Percentiles rank a stretch among this genome's conserved stretches.
phyloP scores from a whole-genome alignment of 2,888 invertebrate species.

The Lordiphosa andalusiaca region DNA sequence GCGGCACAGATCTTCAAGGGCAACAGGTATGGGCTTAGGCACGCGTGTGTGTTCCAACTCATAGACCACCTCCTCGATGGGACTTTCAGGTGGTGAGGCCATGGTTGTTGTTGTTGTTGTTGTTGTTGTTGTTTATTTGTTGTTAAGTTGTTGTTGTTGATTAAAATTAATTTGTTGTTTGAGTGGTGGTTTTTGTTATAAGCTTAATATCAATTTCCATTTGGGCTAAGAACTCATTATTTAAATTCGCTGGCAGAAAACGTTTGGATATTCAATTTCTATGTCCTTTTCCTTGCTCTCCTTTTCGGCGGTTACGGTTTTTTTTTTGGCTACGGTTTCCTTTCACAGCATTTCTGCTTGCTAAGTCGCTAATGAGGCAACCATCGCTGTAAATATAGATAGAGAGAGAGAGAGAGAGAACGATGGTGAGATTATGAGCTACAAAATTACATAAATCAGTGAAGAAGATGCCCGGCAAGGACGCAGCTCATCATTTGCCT shows the following conservation, averaged over 20 bases:
- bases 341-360: conserved; percentile 20
- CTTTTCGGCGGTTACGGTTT: conserved; percentile 19
- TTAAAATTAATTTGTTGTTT: conserved; percentile 1
- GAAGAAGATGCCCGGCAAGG: conserved; percentile 1
- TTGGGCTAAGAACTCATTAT: conserved; percentile 20
- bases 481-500: conserved; percentile 11
- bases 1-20: conserved; percentile 93
- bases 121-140: conserved; percentile 8
- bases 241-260: conserved; percentile 26
- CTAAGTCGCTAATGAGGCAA: conserved; percentile 66
- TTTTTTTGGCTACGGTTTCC: conserved; percentile 34
- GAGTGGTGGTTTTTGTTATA: conserved; percentile 1
- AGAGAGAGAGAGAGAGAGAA: conserved; percentile 14
- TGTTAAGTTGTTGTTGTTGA: background rate
- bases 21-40: conserved; percentile 91
- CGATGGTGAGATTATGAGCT: conserved; percentile 1
- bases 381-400: conserved; percentile 48
- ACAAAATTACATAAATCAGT: conserved; percentile 40
- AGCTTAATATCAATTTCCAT: conserved; percentile 37
- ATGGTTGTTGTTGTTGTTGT: conserved; percentile 70
- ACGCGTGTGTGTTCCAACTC: conserved; percentile 89
- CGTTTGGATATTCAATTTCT: conserved; percentile 26
- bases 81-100: conserved; percentile 93
- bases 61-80: conserved; percentile 92
- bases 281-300: conserved; percentile 23